Evolutionary conservation across 2,797 vertebrate species (phyloP), one percentile per base, ranked within the genome.

Genomic region (Adelosebastes latens): DNA sequence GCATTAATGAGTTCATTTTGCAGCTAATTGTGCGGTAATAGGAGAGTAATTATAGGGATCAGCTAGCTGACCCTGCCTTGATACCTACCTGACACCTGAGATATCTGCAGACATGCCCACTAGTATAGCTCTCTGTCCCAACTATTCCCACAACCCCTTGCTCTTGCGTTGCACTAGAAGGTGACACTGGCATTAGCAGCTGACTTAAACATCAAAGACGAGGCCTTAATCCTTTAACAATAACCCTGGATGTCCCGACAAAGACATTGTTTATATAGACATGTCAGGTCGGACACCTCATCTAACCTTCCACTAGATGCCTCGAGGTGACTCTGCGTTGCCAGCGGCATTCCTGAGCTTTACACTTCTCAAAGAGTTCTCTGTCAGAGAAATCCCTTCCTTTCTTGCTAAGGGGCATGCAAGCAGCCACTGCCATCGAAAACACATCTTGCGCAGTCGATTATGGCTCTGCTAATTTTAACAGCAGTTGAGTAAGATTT

Each of bases 231-330:
- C 94, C 89, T 85, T 84, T 69, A 86, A 93, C 90, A 94, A 88
- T 90, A 89, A 80, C 92, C 91, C 92, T 89, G 90, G 93, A 93
- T 93, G 94, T 88, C 89, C 89, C 87, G 89, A 95, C 95, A 96
- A 95, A 96, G 94, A 85, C 87, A 89, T 80, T 90, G 95, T 96
- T 96, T 95, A 94, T 89, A 89, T 88, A 94, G 95, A 95, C 90
- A 94, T 95, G 89, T 96, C 95, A 94, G 95, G 94, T 93, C 93
- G 93, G 95, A 97, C 96, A 95, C 94, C 95, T 96, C 93, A 91
- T 90, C 89, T 92, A 80, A 95, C 95, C 94, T 95, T 94, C 93
- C 80, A 14, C 61, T 62, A 80, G 82, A 88, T 85, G 89, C 91
- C 91, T 90, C 6, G 25, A 92, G 92, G 86, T 91, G 92, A 89